phyloP scores from a whole-genome alignment of 2,797 vertebrate species.

The Helostoma temminkii region DNA sequence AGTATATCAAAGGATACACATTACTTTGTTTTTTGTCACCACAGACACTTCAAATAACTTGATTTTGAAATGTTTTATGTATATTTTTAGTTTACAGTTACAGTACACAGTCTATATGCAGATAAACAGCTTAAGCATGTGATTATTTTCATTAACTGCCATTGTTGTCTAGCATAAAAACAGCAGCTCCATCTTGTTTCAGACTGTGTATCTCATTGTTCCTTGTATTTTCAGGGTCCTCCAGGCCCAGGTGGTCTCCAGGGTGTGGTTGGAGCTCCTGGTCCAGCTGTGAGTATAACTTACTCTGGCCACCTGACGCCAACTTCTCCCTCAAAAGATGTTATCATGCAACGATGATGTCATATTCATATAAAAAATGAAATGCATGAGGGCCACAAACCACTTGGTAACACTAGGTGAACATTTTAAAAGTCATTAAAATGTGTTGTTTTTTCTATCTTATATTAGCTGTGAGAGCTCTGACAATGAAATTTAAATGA shows the following conservation, averaged over 20 bases:
- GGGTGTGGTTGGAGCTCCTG: conserved; percentile 95
- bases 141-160: background rate
- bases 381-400: background rate
- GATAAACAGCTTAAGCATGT: background rate
- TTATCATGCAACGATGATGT: background rate
- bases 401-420: background rate
- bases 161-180: background rate
- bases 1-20: conserved; percentile 30
- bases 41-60: no score
- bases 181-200: background rate
- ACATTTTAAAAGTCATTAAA: conserved; percentile 13
- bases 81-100: no score
- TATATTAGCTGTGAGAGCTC: background rate
- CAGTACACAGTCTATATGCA: background rate
- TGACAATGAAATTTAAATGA: conserved; percentile 29
- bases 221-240: conserved; percentile 88
- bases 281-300: conserved; percentile 93
- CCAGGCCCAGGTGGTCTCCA: conserved; percentile 93
- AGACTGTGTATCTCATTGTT: background rate
- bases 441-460: background rate
- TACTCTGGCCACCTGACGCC: background rate
- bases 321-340: background rate
- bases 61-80: no score
- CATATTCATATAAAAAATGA: background rate
- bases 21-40: no score